phyloP scores from a whole-genome alignment of 2,888 invertebrate species.

The Lordiphosa fenestrarum region DNA sequence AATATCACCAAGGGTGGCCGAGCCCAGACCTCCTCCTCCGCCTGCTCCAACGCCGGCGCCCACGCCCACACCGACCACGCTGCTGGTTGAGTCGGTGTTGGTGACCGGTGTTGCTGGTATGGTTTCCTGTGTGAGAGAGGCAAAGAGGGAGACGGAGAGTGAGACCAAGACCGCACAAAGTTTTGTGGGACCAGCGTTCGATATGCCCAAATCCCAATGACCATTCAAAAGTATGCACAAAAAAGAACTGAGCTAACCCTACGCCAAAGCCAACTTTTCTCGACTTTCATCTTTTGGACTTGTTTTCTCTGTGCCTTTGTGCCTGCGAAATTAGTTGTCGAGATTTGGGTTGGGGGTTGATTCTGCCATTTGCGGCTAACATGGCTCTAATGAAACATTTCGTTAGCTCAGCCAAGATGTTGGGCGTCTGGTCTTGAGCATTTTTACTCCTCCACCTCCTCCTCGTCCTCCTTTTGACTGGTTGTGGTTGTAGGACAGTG shows the following conservation, averaged over 20 bases:
- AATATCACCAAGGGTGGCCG: conserved; percentile 46
- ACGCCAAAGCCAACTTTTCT: conserved; percentile 50
- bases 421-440: conserved; percentile 34
- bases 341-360: conserved; percentile 22
- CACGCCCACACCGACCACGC: conserved; percentile 54
- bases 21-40: conserved; percentile 36
- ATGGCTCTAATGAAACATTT: conserved; percentile 73
- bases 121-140: conserved; percentile 69
- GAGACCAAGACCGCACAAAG: conserved; percentile 58
- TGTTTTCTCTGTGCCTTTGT: conserved; percentile 52
- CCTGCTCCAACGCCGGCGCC: conserved; percentile 38
- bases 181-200: conserved; percentile 60
- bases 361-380: conserved; percentile 58
- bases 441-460: conserved; percentile 18
- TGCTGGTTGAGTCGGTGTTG: conserved; percentile 62
- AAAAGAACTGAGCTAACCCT: neutral
- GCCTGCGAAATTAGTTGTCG: conserved; percentile 65
- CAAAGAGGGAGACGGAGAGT: neutral
- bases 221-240: conserved; percentile 60
- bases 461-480: conserved; percentile 21
- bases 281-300: conserved; percentile 43
- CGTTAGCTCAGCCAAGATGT: conserved; percentile 50
- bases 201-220: conserved; percentile 70
- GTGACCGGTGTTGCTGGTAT: conserved; percentile 75
- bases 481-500: conserved; percentile 65